Evolutionary conservation across 2,888 invertebrate species (phyloP), one percentile per base, ranked within the genome.

Genomic region (Hirudinaria manillensis): DNA sequence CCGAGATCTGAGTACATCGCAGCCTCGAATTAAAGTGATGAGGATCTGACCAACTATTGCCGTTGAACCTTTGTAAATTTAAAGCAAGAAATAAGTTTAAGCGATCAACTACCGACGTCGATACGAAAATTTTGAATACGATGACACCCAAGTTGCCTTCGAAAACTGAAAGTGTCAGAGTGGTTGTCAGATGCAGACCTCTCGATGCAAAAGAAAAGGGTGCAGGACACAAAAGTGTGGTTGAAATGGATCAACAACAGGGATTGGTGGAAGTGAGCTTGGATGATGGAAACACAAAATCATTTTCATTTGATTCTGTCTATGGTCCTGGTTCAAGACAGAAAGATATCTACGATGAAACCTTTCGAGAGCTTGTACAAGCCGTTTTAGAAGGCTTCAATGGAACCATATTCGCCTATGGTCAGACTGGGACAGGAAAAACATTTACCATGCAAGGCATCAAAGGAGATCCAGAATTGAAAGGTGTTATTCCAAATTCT

Each of bases 391-490:
- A 93, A 83, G 99, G 99, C 1, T 99, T 97, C 87, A 99, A 99
- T 87, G 97, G 98, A 21, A 99, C 98, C 81, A 96, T 99, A 80
- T 98, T 99, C 88, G 99, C 98, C 0, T 99, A 99, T 86, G 99
- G 98, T 0, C 99, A 99, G 87, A 99, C 99, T 0, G 98, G 98
- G 78, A 97, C 98, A 0, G 98, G 97, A 73, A 90, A 90, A 83
- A 90, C 90, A 10, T 89, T 87, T 81, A 90, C 90, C 13, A 90
- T 90, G 90, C 89, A 90, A 85, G 90, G 92, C 29, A 86, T 88
- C 27, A 87, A 89, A 75, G 88, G 87, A 61, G 89, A 90, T 79
- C 86, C 88, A n/a, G 90, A 91, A n/a, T 81, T 88, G 66, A 89
- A 90, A 82, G 97, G 97, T 75, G 90, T 97, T 79, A 95, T 98